Evolutionary conservation across 2,888 invertebrate species (phyloP).

Genomic region (Lamellibrachia columna): DNA sequence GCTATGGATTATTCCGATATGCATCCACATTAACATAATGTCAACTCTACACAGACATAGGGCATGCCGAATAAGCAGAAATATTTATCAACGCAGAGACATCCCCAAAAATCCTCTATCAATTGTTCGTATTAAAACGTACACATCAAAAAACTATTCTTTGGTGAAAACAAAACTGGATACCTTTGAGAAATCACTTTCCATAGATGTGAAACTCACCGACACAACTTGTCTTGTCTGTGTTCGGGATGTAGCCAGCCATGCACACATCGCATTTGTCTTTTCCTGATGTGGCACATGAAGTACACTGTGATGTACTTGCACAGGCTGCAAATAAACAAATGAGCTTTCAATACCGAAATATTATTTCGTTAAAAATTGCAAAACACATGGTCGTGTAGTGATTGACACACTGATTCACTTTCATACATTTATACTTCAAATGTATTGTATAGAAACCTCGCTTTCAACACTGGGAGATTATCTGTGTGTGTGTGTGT

Average conservation of each 20-base stretch:
- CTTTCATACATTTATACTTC: no score
- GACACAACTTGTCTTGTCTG: not conserved
- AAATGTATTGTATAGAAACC: no score
- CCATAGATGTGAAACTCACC: slow-evolving; percentile 1
- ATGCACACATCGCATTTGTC: slow-evolving; percentile 13
- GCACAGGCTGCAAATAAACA: slow-evolving; percentile 17
- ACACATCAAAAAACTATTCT: no score
- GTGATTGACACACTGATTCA: no score
- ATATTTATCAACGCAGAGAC: no score
- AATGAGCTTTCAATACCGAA: not conserved
- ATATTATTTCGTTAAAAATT: not conserved
- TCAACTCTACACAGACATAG: no score
- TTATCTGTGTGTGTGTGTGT: not conserved
- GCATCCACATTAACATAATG: not conserved
- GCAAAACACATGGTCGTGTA: not conserved
- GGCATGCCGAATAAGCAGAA: no score
- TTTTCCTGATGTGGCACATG: not conserved
- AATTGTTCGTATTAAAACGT: no score
- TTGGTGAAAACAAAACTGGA: no score
- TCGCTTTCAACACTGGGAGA: not conserved
- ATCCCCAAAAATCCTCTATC: no score
- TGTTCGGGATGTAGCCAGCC: slow-evolving; percentile 13
- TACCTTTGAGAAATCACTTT: no score
- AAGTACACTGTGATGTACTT: not conserved
- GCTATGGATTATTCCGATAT: not conserved